These are phyloP conservation scores for Tachysurus vachellii DNA, from an alignment of 2,113 vertebrate species.

Conservation along the genomic window DNA sequence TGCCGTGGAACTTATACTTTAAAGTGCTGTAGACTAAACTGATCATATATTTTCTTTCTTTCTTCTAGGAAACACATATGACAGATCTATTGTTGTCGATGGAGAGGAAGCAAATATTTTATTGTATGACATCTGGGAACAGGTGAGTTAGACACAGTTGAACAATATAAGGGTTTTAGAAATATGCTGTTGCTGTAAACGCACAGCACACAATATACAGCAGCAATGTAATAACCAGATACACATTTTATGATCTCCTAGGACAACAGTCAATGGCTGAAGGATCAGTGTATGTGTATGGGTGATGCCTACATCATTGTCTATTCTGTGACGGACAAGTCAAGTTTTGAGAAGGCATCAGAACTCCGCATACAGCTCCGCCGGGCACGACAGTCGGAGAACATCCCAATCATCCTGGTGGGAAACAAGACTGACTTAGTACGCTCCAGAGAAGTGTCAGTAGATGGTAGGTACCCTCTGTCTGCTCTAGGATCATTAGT, in stretches of 20 bases:
- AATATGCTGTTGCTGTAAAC: neutral
- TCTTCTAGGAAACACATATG: conserved; percentile 87
- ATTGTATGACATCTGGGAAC: conserved; percentile 97
- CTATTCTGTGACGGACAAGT: conserved; percentile 96
- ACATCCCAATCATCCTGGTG: conserved; percentile 98
- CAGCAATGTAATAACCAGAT: neutral
- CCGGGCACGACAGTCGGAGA: conserved; percentile 89
- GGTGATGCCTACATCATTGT: conserved; percentile 98
- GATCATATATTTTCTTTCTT: conserved; percentile 30
- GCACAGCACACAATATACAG: neutral
- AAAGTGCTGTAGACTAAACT: neutral
- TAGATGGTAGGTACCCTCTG: conserved; percentile 83
- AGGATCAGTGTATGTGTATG: conserved; percentile 96
- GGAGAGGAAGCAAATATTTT: conserved; percentile 92
- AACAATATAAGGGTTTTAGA: neutral
- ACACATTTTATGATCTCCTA: conserved; percentile 54
- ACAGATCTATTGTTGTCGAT: conserved; percentile 90
- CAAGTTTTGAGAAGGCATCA: conserved; percentile 96
- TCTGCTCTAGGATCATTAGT: neutral
- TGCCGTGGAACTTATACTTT: neutral
- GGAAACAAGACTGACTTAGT: conserved; percentile 98
- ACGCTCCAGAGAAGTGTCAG: conserved; percentile 92
- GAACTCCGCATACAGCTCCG: conserved; percentile 94
- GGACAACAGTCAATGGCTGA: conserved; percentile 92
- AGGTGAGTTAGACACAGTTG: conserved; percentile 73